Evolutionary conservation across 2,113 vertebrate genomes (phyloP).

Genomic region (Tylochromis polylepis): DNA sequence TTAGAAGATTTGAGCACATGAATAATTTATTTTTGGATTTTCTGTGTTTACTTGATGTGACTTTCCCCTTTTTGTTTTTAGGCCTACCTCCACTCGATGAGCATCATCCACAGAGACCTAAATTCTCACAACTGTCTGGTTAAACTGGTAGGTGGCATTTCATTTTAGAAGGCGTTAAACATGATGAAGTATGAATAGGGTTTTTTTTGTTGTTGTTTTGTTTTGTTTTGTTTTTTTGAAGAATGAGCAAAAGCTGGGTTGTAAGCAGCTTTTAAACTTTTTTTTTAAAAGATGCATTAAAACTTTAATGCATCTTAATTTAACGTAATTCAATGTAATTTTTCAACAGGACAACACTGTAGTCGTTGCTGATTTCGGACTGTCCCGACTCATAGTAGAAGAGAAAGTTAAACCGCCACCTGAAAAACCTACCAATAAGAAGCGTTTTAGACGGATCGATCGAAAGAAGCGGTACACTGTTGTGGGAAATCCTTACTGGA

Average conservation of each 20-base stretch:
- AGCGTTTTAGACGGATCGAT: slow-evolving; percentile 84
- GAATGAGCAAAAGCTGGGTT: not conserved
- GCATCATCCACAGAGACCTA: slow-evolving; percentile 89
- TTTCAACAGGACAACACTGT: slow-evolving; percentile 86
- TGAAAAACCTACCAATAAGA: slow-evolving; percentile 85
- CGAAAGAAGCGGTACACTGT: slow-evolving; percentile 95
- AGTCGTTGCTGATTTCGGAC: slow-evolving; percentile 93
- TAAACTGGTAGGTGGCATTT: slow-evolving; percentile 78
- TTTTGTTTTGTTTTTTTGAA: not conserved
- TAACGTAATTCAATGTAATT: too few species aligned
- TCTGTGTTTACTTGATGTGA: not conserved
- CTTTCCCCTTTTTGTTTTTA: slow-evolving; percentile 37
- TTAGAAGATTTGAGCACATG: not conserved
- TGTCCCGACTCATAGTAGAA: slow-evolving; percentile 89
- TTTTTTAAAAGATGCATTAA: not conserved
- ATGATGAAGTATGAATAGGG: too few species aligned
- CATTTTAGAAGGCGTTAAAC: not conserved
- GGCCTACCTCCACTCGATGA: slow-evolving; percentile 93
- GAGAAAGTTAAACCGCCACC: slow-evolving; percentile 83
- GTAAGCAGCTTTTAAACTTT: not conserved
- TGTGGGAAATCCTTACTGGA: slow-evolving; percentile 97
- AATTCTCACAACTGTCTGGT: slow-evolving; percentile 95
- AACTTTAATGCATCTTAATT: too few species aligned
- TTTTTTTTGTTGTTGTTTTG: too few species aligned
- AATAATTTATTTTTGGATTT: not conserved